Evolutionary conservation across 2,888 invertebrate genomes (phyloP).

Genomic region (Pseudoips prasinana): DNA sequence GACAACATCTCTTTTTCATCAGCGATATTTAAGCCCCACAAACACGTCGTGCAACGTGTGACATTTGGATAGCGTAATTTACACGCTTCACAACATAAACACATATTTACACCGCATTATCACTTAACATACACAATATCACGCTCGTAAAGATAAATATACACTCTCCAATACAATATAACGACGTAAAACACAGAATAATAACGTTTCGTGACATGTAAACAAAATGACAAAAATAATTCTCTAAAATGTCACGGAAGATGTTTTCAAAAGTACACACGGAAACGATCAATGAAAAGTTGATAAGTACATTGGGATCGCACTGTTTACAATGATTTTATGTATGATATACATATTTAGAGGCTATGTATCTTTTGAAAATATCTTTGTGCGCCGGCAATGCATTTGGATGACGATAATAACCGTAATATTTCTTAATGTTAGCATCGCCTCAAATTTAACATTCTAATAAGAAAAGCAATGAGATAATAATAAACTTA

Average conservation of each 20-base stretch:
- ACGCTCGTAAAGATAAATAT: conserved; percentile 22
- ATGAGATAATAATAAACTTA: conserved; percentile 10
- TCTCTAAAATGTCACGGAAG: conserved; percentile 24
- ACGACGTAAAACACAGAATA: conserved; percentile 21
- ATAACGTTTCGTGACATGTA: conserved; percentile 31
- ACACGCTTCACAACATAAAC: conserved; percentile 13
- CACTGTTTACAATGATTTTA: conserved; percentile 39
- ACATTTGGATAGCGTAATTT: conserved; percentile 4
- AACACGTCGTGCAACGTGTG: conserved; percentile 28
- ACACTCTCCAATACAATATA: conserved; percentile 10
- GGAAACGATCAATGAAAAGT: conserved; percentile 45
- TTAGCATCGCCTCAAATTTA: conserved; percentile 6
- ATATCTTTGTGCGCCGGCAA: conserved; percentile 54
- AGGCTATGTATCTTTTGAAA: conserved; percentile 33
- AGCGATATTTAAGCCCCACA: not conserved
- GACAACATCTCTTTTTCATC: not conserved
- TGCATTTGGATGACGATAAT: conserved; percentile 44
- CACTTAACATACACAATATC: conserved; percentile 25
- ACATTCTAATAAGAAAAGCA: conserved; percentile 17
- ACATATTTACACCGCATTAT: conserved; percentile 26
- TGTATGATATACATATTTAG: conserved; percentile 35
- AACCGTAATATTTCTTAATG: conserved; percentile 28
- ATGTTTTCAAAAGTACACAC: conserved; percentile 25
- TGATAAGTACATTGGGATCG: conserved; percentile 26
- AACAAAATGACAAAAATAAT: conserved; percentile 35